Evolutionary conservation across 2,113 vertebrate genomes (phyloP).

Genomic region (Ammospiza nelsoni): DNA sequence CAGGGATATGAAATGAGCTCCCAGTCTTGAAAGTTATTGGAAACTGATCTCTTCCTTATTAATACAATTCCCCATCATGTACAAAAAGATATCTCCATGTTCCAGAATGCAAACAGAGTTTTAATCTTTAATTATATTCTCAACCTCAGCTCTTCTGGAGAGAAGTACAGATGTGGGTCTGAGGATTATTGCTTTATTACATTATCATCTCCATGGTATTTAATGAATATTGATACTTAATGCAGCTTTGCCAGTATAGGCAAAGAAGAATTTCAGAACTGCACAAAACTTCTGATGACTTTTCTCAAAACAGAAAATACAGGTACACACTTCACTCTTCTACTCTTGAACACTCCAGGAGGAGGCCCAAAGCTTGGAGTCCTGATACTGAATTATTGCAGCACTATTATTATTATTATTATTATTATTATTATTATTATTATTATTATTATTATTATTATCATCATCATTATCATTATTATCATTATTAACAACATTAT

Average conservation of each 20-base stretch:
- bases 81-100: slow-evolving; percentile 69
- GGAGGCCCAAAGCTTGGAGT: neutral
- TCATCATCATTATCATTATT: too few relatives aligned
- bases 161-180: slow-evolving; percentile 49
- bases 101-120: slow-evolving; percentile 82
- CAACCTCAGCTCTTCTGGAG: slow-evolving; percentile 76
- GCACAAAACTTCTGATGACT: slow-evolving; percentile 62
- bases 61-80: slow-evolving; percentile 75
- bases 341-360: neutral
- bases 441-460: neutral
- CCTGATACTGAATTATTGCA: neutral
- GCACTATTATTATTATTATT: neutral
- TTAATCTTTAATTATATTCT: slow-evolving; percentile 87
- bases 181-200: slow-evolving; percentile 86
- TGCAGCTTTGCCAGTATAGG: slow-evolving; percentile 60
- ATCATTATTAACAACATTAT: neutral
- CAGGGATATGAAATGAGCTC: slow-evolving; percentile 66
- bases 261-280: slow-evolving; percentile 50
- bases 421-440: too few relatives aligned
- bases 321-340: neutral
- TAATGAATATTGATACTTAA: slow-evolving; percentile 85
- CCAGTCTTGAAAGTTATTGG: slow-evolving; percentile 71
- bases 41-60: slow-evolving; percentile 85
- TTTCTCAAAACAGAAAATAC: neutral
- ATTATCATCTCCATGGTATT: slow-evolving; percentile 78